Percentiles rank a stretch among this genome's conserved stretches.
phyloP scores from a whole-genome alignment of 2,113 vertebrate species.

The Bungarus multicinctus region DNA sequence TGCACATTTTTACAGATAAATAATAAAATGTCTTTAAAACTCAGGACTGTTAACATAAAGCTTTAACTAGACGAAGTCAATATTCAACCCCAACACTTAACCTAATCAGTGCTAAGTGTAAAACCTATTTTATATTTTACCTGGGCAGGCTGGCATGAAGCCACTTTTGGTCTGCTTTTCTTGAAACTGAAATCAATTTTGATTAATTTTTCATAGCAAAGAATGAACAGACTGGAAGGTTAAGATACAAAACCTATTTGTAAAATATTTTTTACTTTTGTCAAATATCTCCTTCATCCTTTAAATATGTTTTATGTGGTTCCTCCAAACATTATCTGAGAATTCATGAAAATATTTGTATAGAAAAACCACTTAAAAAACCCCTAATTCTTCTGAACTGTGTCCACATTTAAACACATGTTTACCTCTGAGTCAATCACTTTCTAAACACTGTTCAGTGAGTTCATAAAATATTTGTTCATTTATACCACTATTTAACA shows the following conservation, averaged over 20 bases:
- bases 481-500: slow-evolving; percentile 50
- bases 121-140: background rate
- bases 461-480: slow-evolving; percentile 53
- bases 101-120: background rate
- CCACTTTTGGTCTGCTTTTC: slow-evolving; percentile 4
- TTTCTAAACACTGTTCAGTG: slow-evolving; percentile 42
- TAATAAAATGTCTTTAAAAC: background rate
- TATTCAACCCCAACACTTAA: background rate
- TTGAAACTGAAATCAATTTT: background rate
- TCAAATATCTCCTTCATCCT: accelerated
- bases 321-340: background rate
- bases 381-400: background rate
- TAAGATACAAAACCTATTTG: slow-evolving; percentile 13
- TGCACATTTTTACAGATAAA: no score
- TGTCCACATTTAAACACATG: background rate
- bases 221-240: slow-evolving; percentile 9
- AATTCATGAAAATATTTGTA: background rate
- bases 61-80: background rate
- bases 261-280: slow-evolving; percentile 23
- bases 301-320: slow-evolving; percentile 1
- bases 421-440: slow-evolving; percentile 14
- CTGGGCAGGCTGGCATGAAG: slow-evolving; percentile 9
- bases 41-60: background rate
- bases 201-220: slow-evolving; percentile 12
- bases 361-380: slow-evolving; percentile 32